Evolutionary conservation across 2,113 vertebrate species (phyloP).

Genomic region (Epinephelus lanceolatus): DNA sequence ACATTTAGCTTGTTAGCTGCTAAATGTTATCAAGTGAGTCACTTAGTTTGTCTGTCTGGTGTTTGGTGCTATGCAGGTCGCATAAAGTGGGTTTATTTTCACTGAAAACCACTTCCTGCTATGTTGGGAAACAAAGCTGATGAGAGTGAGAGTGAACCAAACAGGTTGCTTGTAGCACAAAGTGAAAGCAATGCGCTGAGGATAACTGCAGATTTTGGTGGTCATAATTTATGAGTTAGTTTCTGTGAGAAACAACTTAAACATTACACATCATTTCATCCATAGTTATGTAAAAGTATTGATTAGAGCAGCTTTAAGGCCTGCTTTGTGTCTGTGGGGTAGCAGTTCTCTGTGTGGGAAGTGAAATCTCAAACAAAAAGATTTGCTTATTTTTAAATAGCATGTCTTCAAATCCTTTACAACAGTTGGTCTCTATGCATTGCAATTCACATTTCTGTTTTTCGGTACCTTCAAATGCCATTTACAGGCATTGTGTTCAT

Average conservation of each 20-base stretch:
- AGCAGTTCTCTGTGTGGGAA: neutral
- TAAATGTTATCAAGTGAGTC: neutral
- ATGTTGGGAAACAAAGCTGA: neutral
- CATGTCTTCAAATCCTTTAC: neutral
- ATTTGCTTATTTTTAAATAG: neutral
- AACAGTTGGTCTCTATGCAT: neutral
- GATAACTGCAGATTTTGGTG: neutral
- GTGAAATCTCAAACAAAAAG: neutral
- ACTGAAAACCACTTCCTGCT: slow-evolving; percentile 16
- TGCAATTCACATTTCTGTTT: neutral
- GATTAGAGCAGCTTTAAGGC: neutral
- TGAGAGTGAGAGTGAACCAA: neutral
- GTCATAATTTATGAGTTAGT: neutral
- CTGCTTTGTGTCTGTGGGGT: neutral
- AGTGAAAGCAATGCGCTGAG: too few species aligned
- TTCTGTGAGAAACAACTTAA: neutral
- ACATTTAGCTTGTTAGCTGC: neutral
- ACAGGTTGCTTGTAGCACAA: neutral
- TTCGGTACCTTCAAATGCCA: neutral
- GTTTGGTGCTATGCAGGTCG: neutral
- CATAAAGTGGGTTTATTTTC: neutral
- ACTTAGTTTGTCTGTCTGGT: neutral
- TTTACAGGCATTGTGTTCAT: neutral
- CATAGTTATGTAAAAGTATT: neutral
- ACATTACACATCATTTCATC: neutral